Evolutionary conservation across 1,140 invertebrate species (phyloP).

Genomic region (Saccostrea cuccullata): DNA sequence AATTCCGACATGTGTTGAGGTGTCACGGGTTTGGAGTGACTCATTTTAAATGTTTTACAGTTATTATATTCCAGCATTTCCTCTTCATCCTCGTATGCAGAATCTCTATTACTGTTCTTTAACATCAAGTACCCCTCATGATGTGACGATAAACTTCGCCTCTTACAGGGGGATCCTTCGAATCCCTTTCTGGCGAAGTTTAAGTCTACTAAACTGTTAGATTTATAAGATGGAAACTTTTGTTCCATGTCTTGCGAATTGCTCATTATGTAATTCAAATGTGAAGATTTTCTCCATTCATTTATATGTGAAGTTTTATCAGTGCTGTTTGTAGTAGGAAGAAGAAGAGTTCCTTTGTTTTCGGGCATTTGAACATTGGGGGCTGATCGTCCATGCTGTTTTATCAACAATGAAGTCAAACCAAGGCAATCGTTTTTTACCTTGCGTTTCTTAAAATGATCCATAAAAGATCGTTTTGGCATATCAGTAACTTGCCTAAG

Average conservation of each 20-base stretch:
- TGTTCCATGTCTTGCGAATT: constrained; percentile 54
- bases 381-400: constrained; percentile 48
- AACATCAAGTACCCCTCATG: constrained; percentile 68
- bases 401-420: neutral
- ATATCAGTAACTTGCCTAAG: neutral
- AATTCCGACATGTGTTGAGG: constrained; percentile 14
- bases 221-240: constrained; percentile 61
- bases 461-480: constrained; percentile 20
- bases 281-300: constrained; percentile 65
- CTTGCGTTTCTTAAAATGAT: constrained; percentile 35
- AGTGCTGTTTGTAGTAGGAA: constrained; percentile 37
- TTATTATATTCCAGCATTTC: constrained; percentile 56
- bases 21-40: constrained; percentile 8
- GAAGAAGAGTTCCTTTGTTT: constrained; percentile 40
- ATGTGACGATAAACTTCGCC: constrained; percentile 67
- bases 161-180: constrained; percentile 56
- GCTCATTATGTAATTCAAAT: constrained; percentile 63
- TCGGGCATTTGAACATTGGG: constrained; percentile 53
- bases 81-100: constrained; percentile 65
- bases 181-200: constrained; percentile 54
- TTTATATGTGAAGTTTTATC: constrained; percentile 63
- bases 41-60: neutral
- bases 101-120: constrained; percentile 61
- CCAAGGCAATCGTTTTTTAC: neutral
- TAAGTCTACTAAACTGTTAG: constrained; percentile 68